Base-by-base conservation (phyloP, 64 coral and sea anemone species). In the Actinia equina region DNA sequence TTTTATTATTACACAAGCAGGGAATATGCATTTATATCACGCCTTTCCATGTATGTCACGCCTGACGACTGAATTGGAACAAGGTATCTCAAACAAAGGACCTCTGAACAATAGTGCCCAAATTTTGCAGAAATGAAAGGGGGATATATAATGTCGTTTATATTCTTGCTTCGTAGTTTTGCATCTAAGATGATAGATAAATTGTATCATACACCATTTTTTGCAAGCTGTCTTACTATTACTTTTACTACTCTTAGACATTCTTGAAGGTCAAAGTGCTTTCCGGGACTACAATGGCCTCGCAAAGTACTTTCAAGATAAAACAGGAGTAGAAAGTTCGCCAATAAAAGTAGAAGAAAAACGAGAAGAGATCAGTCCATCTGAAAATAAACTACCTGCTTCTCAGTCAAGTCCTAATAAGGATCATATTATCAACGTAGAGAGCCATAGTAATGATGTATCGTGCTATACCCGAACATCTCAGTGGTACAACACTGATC, bases 211-310 rank as follows among this genome's bases (percentile, higher is more conserved):
- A 49, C 46, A 37, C 1, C 30, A 49, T 4, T 0, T 49, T 49
- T 49, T 49, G 1, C 1, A 49, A 49, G 46, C 23, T 44, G 10
- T 27, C 10, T 15, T 26, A 17, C 16, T 43, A 12, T 57, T 57
- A 41, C 8, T 41, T 74, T 74, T 14, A 0, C 30, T 14, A 74
- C 14, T 74, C 25, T 42, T 74, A 74, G 69, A 74, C 14, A 41
- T 74, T 41, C 6, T 74, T 41, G 69, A 74, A 74, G 69, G 69
- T 74, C 69, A 74, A 74, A 74, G 69, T 74, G 69, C 69, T 74
- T 74, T 74, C 4, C 69, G 69, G 10, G 26, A 30, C 3, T 74
- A 41, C 69, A 10, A 74, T 26, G 14, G 13, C 69, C 23, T 74
- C 2, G 14, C n/a, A 74, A 14, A 74, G 8, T n/a, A 42, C 9